Evolutionary conservation across 2,113 vertebrate genomes (phyloP).

Genomic region (Synodontis membranacea): DNA sequence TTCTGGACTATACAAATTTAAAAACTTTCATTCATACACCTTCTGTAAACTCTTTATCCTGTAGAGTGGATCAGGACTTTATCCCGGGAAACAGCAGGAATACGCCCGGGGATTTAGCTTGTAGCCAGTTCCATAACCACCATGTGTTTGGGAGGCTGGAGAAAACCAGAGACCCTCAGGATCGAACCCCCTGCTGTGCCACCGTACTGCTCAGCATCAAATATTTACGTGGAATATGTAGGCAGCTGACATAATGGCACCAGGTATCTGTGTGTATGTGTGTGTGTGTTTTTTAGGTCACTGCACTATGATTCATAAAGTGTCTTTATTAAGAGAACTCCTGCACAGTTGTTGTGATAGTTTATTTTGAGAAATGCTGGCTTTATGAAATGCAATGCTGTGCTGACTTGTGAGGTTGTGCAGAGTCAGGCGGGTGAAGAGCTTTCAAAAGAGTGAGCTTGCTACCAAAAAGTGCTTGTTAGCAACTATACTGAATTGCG

Average conservation of each 20-base stretch:
- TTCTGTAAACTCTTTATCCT: background rate
- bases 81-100: background rate
- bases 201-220: background rate
- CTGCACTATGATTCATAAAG: background rate
- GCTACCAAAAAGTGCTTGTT: background rate
- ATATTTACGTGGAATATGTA: background rate
- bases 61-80: background rate
- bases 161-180: background rate
- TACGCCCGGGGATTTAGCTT: background rate
- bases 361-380: conserved; percentile 11
- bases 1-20: background rate
- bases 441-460: background rate
- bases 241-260: background rate
- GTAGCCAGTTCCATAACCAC: background rate
- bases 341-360: background rate
- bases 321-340: background rate
- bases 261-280: background rate
- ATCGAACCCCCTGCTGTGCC: background rate
- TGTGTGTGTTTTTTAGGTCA: background rate
- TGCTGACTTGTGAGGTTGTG: background rate
- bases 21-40: background rate
- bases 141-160: background rate
- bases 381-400: background rate
- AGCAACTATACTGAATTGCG: background rate
- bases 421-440: background rate